A percentile compares a stretch with the other conserved stretches of the same genome.
Conservation (phyloP, 2,113 vertebrate genomes). For the Atherinomorus stipes region DNA sequence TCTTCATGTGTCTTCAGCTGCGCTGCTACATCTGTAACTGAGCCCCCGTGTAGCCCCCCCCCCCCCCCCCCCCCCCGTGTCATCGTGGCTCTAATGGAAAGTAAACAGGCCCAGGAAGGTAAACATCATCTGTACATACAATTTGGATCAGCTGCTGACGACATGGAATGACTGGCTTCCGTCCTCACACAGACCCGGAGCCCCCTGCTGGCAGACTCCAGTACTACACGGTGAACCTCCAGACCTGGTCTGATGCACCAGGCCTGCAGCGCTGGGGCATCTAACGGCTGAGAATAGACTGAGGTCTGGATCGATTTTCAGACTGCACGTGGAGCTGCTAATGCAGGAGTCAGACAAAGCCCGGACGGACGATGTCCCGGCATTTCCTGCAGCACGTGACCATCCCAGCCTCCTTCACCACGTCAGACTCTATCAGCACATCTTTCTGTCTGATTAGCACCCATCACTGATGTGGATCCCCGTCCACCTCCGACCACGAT, state of each 20-base stretch:
- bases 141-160: constrained; percentile 57
- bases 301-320: constrained; percentile 32
- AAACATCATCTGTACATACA: constrained; percentile 44
- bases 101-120: constrained; percentile 45
- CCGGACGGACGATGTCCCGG: too few species aligned
- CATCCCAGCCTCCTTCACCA: constrained; percentile 13
- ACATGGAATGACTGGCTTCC: constrained; percentile 28
- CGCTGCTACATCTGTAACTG: constrained; percentile 40
- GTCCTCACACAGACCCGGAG: not conserved
- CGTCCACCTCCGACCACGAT: not conserved
- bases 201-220: constrained; percentile 27
- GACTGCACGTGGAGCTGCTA: constrained; percentile 34
- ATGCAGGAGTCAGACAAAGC: constrained; percentile 36
- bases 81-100: constrained; percentile 48
- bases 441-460: constrained; percentile 52
- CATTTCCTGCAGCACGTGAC: too few species aligned
- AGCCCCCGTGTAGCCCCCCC: too few species aligned
- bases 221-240: constrained; percentile 16
- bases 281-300: constrained; percentile 6
- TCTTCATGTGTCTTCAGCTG: constrained; percentile 51
- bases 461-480: constrained; percentile 22
- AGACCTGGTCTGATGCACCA: not conserved
- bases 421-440: constrained; percentile 40
- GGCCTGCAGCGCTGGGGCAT: not conserved
- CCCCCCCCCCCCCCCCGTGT: too few species aligned